A percentile compares a stretch with the other conserved stretches of the same genome.
Conservation (phyloP, 2,113 vertebrate genomes). For the Mandrillus leucophaeus region DNA sequence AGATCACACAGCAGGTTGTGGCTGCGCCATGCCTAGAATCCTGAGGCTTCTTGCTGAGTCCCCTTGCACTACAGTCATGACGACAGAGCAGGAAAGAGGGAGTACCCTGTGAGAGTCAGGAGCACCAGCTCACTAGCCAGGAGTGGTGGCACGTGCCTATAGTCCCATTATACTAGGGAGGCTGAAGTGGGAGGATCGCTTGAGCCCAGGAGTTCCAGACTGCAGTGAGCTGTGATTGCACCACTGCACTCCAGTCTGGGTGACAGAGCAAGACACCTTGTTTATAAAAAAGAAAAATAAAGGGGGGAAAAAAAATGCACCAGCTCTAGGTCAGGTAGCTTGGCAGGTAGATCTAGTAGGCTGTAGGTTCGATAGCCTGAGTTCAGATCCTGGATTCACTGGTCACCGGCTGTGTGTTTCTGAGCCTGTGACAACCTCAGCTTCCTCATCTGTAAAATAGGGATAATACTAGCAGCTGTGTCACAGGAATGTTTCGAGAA, state of each 20-base stretch:
- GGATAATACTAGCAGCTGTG: background rate
- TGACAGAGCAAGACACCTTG: background rate
- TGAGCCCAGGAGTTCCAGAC: background rate
- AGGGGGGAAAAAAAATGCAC: too few relatives aligned
- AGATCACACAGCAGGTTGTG: background rate
- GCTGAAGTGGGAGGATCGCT: background rate
- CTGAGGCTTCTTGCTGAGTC: rapidly evolving
- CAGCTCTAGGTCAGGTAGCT: background rate
- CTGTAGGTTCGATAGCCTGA: background rate
- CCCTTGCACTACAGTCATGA: rapidly evolving
- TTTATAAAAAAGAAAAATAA: background rate
- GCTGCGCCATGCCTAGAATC: background rate
- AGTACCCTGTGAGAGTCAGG: too few relatives aligned
- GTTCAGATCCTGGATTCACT: background rate
- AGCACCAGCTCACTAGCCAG: background rate
- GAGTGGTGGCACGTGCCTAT: background rate
- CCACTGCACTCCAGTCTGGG: background rate
- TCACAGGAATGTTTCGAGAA: background rate
- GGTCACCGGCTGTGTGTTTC: background rate
- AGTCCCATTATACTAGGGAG: background rate
- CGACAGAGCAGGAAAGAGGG: background rate
- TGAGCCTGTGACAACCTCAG: background rate
- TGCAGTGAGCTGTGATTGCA: too few relatives aligned
- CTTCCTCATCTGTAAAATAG: background rate
- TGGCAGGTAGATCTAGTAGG: background rate